phyloP scores from a whole-genome alignment of 2,888 invertebrate genomes.

The Drosophila phalerata region DNA sequence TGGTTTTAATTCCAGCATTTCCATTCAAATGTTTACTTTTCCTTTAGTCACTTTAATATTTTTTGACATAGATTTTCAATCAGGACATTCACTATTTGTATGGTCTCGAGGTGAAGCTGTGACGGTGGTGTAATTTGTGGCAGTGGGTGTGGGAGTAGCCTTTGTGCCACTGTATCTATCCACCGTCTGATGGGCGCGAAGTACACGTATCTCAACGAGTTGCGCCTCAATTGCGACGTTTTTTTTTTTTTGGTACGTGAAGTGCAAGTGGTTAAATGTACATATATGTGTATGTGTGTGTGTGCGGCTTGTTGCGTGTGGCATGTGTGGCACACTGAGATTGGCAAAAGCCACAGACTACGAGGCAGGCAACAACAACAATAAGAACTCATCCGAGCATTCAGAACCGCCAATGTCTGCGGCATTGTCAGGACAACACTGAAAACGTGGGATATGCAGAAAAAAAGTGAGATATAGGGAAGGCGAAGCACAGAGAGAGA shows the following conservation, averaged over 20 bases:
- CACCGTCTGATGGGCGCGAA: constrained; percentile 50
- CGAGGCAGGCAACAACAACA: constrained; percentile 49
- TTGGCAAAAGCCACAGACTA: constrained; percentile 72
- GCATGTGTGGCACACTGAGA: constrained; percentile 51
- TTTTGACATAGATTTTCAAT: too few relatives aligned
- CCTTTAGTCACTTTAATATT: too few relatives aligned
- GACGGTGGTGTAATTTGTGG: too few relatives aligned
- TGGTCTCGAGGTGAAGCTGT: neutral
- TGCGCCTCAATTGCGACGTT: constrained; percentile 74
- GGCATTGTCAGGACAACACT: constrained; percentile 63
- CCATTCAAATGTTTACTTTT: too few relatives aligned
- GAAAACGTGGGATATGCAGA: constrained; percentile 35
- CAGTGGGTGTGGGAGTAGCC: neutral
- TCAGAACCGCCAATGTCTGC: constrained; percentile 30
- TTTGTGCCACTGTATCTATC: neutral
- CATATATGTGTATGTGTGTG: constrained; percentile 2
- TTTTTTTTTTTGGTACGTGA: constrained; percentile 58
- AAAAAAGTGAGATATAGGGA: constrained; percentile 13
- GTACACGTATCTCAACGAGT: constrained; percentile 65
- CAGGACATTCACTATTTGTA: constrained; percentile 9
- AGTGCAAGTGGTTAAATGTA: neutral
- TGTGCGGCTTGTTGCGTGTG: constrained; percentile 6
- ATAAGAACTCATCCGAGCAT: constrained; percentile 43
- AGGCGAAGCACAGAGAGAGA: neutral
- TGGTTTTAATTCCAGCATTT: too few relatives aligned